These are phyloP conservation scores for Mungos mungo DNA, from an alignment of 2,113 vertebrate genomes.

Conservation along the genomic window DNA sequence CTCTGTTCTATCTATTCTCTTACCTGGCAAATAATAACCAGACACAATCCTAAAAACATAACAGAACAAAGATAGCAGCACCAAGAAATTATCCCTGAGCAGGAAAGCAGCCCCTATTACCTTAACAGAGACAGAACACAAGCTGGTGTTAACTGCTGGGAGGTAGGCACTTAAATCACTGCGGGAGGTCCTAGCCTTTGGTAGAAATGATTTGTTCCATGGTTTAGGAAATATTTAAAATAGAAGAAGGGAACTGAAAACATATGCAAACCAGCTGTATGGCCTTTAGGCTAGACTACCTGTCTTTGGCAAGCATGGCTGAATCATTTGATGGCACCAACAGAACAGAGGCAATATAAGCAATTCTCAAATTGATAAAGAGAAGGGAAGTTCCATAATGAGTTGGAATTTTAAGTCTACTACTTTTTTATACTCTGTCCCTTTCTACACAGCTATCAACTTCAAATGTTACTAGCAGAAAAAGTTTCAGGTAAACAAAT, in stretches of 20 bases:
- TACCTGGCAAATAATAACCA: conserved; percentile 30
- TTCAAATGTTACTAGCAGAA: neutral
- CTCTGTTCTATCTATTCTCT: conserved; percentile 4
- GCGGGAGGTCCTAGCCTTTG: neutral
- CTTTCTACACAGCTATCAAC: neutral
- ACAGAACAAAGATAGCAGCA: conserved; percentile 33
- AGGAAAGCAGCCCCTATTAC: conserved; percentile 14
- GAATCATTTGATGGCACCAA: conserved; percentile 27
- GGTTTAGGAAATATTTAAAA: conserved; percentile 40
- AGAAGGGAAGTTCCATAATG: neutral
- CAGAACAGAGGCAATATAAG: neutral
- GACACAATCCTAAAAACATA: conserved; percentile 77
- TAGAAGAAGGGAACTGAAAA: neutral
- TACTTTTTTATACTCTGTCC: neutral
- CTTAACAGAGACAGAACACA: neutral
- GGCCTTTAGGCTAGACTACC: neutral
- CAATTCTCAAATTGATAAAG: conserved; percentile 40
- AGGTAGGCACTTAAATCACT: conserved; percentile 40
- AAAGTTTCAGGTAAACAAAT: conserved; percentile 28
- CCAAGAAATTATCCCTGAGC: conserved; percentile 42
- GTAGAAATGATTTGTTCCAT: conserved; percentile 25
- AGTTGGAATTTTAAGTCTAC: neutral
- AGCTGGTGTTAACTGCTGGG: neutral
- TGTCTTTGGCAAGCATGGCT: conserved; percentile 21
- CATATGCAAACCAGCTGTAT: neutral